phyloP scores from a whole-genome alignment of 1,140 invertebrate species.

The Octopus sinensis region DNA sequence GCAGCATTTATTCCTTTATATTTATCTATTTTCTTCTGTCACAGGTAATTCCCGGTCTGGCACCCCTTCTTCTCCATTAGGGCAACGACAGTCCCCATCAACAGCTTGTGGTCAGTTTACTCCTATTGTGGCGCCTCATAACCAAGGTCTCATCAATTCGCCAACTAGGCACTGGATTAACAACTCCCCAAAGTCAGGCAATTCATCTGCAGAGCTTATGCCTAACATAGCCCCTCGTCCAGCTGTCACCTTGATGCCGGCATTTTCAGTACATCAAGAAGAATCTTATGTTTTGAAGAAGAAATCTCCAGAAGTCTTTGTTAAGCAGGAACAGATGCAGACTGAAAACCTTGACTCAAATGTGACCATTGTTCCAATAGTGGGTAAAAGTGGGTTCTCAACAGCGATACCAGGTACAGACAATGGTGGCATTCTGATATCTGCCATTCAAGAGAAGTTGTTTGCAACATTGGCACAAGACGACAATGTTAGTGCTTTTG shows the following conservation, averaged over 20 bases:
- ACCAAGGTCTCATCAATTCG: constrained; percentile 43
- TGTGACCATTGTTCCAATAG: not conserved
- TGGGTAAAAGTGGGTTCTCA: not conserved
- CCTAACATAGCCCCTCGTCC: constrained; percentile 49
- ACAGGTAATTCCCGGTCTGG: constrained; percentile 72
- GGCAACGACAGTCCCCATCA: constrained; percentile 14
- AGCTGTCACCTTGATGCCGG: constrained; percentile 17
- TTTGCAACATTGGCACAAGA: constrained; percentile 15
- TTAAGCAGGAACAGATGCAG: constrained; percentile 39
- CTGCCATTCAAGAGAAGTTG: constrained; percentile 1
- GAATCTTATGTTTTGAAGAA: constrained; percentile 28
- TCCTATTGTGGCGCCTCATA: constrained; percentile 52
- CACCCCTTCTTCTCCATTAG: constrained; percentile 38
- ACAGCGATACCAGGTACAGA: not conserved
- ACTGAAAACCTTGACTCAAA: constrained; percentile 7
- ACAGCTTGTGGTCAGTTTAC: constrained; percentile 36
- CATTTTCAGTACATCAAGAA: constrained; percentile 29
- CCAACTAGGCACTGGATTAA: constrained; percentile 48
- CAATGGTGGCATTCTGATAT: not conserved
- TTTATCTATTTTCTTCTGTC: not conserved
- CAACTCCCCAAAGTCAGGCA: constrained; percentile 48
- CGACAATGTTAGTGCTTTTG: not conserved
- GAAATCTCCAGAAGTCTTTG: constrained; percentile 17
- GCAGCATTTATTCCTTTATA: too few relatives aligned
- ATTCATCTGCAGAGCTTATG: constrained; percentile 47